Conservation (phyloP, 2,113 vertebrate genomes). For the Potamarius usumacintae region DNA sequence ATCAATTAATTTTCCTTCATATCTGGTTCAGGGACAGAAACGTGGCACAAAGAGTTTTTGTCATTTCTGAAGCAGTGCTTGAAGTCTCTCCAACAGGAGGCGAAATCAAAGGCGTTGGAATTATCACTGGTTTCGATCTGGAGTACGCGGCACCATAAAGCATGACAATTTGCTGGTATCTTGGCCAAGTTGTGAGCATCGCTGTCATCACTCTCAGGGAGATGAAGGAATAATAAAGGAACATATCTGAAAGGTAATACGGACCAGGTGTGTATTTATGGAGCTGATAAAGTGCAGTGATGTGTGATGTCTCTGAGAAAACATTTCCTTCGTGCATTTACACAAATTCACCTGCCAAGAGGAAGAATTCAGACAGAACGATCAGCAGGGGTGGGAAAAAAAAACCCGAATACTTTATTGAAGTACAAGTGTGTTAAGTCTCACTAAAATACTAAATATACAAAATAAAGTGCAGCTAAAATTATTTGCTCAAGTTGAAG, state of each 20-base stretch:
- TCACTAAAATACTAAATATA: no score
- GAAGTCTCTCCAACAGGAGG: conserved; percentile 31
- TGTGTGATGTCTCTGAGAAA: conserved; percentile 42
- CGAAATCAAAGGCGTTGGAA: conserved; percentile 39
- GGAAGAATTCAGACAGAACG: neutral
- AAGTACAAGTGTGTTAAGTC: neutral
- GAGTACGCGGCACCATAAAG: conserved; percentile 17
- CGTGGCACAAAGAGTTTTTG: conserved; percentile 33
- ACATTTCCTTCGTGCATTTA: neutral
- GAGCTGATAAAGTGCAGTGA: conserved; percentile 8
- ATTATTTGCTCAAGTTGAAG: neutral
- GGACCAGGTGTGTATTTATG: conserved; percentile 33
- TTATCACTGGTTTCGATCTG: conserved; percentile 48
- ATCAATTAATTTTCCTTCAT: conserved; percentile 40
- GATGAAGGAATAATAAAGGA: conserved; percentile 50
- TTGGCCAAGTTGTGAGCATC: neutral
- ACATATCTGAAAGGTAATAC: conserved; percentile 44
- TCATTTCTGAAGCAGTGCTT: conserved; percentile 38
- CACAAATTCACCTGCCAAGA: conserved; percentile 39
- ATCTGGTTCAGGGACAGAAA: conserved; percentile 39
- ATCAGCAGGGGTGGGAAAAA: neutral
- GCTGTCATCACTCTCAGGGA: conserved; percentile 36
- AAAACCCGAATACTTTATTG: neutral
- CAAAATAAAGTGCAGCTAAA: neutral
- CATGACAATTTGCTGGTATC: conserved; percentile 5